Evolutionary conservation across 2,113 vertebrate genomes (phyloP).

Genomic region (Heptranchias perlo): DNA sequence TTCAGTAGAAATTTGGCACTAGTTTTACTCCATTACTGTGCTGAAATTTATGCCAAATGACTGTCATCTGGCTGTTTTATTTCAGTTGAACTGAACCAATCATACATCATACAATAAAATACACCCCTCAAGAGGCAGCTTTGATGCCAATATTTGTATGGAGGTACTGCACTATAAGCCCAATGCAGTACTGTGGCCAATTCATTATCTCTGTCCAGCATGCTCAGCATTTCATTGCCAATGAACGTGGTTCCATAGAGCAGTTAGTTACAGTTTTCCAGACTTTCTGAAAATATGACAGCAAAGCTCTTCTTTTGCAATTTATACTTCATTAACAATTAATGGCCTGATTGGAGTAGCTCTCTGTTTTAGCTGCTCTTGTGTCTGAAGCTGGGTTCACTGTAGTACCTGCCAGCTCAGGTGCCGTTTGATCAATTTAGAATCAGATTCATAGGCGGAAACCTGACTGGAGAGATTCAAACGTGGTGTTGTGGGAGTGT

Average conservation of each 20-base stretch:
- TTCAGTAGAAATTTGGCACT: conserved; percentile 22
- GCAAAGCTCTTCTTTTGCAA: not conserved
- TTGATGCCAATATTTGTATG: not conserved
- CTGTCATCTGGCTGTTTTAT: not conserved
- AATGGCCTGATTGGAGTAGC: not conserved
- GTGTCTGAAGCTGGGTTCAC: not conserved
- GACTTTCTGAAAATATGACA: not conserved
- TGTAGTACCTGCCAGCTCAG: not conserved
- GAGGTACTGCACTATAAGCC: not conserved
- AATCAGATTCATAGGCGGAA: not conserved
- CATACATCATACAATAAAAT: not conserved
- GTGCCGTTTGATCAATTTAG: not conserved
- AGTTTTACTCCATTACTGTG: not conserved
- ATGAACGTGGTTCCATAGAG: not conserved
- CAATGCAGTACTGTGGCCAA: not conserved
- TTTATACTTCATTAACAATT: not conserved
- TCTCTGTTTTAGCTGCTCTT: not conserved
- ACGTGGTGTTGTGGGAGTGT: not conserved
- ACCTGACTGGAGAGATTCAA: not conserved
- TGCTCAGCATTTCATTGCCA: not conserved
- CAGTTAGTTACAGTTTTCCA: not conserved
- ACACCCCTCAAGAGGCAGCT: not conserved
- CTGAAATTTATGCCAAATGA: not conserved
- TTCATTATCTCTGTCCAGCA: not conserved
- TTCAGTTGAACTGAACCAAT: not conserved